phyloP scores from a whole-genome alignment of 2,888 invertebrate genomes.

The Lagria hirta region DNA sequence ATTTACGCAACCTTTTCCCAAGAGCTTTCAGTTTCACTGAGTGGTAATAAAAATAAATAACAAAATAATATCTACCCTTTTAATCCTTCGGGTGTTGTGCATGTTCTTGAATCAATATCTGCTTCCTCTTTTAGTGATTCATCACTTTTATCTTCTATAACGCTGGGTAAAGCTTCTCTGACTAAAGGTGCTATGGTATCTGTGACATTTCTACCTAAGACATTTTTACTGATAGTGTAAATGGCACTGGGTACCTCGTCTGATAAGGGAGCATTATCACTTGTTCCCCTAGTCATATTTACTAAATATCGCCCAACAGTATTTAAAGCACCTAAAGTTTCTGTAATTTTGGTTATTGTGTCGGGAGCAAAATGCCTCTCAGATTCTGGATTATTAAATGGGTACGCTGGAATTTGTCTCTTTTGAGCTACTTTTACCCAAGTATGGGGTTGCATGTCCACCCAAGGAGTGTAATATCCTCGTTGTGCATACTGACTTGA shows the following conservation, averaged over 20 bases:
- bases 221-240: conserved; percentile 79
- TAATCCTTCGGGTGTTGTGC: conserved; percentile 79
- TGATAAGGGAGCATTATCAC: conserved; percentile 48
- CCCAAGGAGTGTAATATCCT: conserved; percentile 41
- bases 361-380: conserved; percentile 51
- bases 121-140: conserved; percentile 48
- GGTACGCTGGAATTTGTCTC: conserved; percentile 26
- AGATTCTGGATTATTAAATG: conserved; percentile 31
- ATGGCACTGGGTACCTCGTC: conserved; percentile 71
- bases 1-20: neutral
- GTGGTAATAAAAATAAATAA: conserved; percentile 4
- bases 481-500: conserved; percentile 32
- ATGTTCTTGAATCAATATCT: conserved; percentile 63
- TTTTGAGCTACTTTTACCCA: conserved; percentile 44
- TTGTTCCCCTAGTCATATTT: conserved; percentile 67
- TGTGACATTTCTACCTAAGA: conserved; percentile 76
- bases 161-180: conserved; percentile 50
- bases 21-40: neutral
- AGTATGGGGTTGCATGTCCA: conserved; percentile 29
- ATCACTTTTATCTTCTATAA: conserved; percentile 42
- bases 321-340: conserved; percentile 76
- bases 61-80: conserved; percentile 58
- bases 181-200: conserved; percentile 79
- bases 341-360: conserved; percentile 58
- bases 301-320: conserved; percentile 84